These are phyloP conservation scores for Tiaroga cobitis DNA, from an alignment of 2,797 vertebrate genomes.

Conservation along the genomic window DNA sequence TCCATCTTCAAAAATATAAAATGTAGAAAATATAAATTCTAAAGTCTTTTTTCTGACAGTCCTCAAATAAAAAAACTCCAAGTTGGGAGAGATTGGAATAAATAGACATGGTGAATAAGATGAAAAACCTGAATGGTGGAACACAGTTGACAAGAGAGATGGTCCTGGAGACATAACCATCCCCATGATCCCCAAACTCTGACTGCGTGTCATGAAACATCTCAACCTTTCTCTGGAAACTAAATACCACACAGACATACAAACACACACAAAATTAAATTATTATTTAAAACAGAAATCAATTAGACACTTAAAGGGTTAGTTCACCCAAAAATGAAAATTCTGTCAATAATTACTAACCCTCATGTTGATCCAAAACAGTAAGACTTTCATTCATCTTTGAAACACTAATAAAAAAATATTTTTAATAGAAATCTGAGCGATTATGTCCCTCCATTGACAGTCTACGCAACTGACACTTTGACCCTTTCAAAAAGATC, in stretches of 20 bases:
- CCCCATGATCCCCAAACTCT: constrained; percentile 77
- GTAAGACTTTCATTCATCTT: neutral
- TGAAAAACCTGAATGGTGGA: constrained; percentile 85
- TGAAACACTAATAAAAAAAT: neutral
- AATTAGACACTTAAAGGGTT: neutral
- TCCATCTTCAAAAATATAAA: neutral
- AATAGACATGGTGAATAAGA: neutral
- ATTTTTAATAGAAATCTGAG: too few species aligned
- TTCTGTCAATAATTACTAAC: too few species aligned
- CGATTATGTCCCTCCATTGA: neutral
- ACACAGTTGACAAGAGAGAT: constrained; percentile 90
- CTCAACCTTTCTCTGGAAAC: constrained; percentile 91
- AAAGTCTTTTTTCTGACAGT: neutral
- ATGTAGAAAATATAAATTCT: neutral
- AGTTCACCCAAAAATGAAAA: neutral
- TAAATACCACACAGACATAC: constrained; percentile 62
- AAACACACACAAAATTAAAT: neutral
- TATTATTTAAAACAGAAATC: neutral
- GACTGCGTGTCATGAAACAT: constrained; percentile 85
- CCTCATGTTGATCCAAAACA: too few species aligned
- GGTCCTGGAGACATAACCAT: constrained; percentile 82
- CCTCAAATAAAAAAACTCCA: neutral
- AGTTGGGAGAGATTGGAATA: neutral
- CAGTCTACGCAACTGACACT: neutral
- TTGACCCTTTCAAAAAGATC: neutral